These are phyloP conservation scores for Microcebus tavaratra DNA, from an alignment of 2,113 vertebrate species.

Conservation along the genomic window DNA sequence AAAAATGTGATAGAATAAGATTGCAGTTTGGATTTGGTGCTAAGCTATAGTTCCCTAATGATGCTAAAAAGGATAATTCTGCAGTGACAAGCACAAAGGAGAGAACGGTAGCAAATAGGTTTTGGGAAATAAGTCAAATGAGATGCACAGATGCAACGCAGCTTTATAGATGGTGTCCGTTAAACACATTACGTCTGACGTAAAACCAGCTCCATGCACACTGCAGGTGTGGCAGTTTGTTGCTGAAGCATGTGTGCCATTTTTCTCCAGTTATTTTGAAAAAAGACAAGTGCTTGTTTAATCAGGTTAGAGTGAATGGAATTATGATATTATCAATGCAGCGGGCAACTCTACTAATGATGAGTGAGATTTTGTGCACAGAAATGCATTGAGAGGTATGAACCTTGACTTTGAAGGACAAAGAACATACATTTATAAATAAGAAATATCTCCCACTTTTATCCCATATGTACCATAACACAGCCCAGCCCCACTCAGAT, in stretches of 20 bases:
- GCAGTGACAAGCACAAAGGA: background rate
- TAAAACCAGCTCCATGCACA: background rate
- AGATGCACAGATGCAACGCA: background rate
- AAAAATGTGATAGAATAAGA: background rate
- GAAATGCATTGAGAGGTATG: background rate
- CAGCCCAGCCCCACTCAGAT: background rate
- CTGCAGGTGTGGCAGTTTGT: background rate
- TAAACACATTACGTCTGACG: background rate
- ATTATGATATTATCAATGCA: background rate
- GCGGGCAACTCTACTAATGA: background rate
- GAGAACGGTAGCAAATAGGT: background rate
- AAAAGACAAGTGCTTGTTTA: background rate
- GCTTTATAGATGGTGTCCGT: background rate
- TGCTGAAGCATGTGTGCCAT: background rate
- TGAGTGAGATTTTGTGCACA: background rate
- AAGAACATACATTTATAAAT: background rate
- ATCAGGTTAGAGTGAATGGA: background rate
- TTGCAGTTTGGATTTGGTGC: background rate
- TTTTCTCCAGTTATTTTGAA: background rate
- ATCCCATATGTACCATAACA: background rate
- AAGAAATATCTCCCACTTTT: background rate
- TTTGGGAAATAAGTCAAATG: background rate
- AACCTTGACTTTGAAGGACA: background rate
- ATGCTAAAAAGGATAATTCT: slow-evolving; percentile 36
- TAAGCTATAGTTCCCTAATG: background rate